phyloP scores from a whole-genome alignment of 2,797 vertebrate species.

The Perodicticus potto region DNA sequence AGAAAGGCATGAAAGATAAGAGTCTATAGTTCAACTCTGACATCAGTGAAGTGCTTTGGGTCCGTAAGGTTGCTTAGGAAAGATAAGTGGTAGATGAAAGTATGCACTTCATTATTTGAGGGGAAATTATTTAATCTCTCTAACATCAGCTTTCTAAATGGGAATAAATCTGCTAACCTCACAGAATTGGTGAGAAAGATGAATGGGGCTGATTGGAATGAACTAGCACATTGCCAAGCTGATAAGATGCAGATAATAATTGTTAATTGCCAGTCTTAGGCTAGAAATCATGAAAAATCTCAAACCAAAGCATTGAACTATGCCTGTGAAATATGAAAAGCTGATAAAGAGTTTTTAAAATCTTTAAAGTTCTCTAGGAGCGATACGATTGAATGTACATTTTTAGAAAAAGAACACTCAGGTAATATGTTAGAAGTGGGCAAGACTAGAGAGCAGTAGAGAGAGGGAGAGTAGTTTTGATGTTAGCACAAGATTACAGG shows the following conservation, averaged over 20 bases:
- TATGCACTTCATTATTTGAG: background rate
- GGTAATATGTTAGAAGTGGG: background rate
- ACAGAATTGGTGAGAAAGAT: background rate
- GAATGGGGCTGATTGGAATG: background rate
- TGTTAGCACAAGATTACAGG: background rate
- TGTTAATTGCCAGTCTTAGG: background rate
- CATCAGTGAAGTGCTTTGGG: background rate
- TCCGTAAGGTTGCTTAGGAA: background rate
- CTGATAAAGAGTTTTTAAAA: background rate
- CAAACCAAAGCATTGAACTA: conserved; percentile 42
- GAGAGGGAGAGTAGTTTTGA: background rate
- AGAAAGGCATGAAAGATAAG: background rate
- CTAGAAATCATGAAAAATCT: background rate
- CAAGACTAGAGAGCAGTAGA: background rate
- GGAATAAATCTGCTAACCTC: background rate
- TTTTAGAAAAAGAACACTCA: background rate
- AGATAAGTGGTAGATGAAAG: background rate
- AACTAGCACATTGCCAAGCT: background rate
- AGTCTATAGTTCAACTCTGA: background rate
- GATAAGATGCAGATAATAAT: background rate
- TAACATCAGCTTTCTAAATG: background rate
- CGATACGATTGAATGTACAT: background rate
- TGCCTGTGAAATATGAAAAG: conserved; percentile 9
- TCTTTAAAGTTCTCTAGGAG: conserved; percentile 21
- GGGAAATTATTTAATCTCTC: background rate